Percentiles rank a stretch among this genome's conserved stretches.
Evolutionary conservation across 53 echinoderm and acorn worm species (phyloP).

Genomic region (Echinometra lucunter): DNA sequence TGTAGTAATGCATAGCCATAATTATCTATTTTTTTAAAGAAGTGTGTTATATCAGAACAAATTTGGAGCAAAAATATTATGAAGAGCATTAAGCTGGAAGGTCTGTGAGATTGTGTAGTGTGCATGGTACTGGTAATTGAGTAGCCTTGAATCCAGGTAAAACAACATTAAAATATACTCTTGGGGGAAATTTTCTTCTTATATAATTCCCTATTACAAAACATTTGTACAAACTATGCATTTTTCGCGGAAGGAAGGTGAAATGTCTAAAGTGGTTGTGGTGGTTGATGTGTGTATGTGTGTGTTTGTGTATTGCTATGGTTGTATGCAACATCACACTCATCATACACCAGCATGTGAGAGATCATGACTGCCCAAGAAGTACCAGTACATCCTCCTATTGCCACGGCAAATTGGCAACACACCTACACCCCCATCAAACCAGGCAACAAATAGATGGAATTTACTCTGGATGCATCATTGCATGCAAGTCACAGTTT

Average conservation of each 20-base stretch:
- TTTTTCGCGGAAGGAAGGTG: not conserved
- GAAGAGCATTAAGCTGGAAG: too few species aligned
- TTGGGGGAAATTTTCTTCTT: too few species aligned
- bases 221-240: not conserved
- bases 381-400: not conserved
- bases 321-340: not conserved
- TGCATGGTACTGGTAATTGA: not conserved
- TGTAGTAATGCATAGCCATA: too few species aligned
- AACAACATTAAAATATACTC: not conserved
- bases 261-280: not conserved
- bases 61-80: too few species aligned
- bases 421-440: not conserved
- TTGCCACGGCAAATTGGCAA: not conserved
- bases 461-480: not conserved
- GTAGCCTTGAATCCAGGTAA: not conserved
- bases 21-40: too few species aligned
- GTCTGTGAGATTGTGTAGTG: not conserved
- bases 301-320: not conserved
- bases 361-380: not conserved
- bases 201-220: not conserved
- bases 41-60: too few species aligned
- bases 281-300: not conserved
- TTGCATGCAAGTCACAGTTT: constrained; percentile 16
- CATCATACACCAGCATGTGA: not conserved
- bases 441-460: not conserved